These are phyloP conservation scores for Upupa epops DNA, from an alignment of 2,113 vertebrate species.

Conservation along the genomic window DNA sequence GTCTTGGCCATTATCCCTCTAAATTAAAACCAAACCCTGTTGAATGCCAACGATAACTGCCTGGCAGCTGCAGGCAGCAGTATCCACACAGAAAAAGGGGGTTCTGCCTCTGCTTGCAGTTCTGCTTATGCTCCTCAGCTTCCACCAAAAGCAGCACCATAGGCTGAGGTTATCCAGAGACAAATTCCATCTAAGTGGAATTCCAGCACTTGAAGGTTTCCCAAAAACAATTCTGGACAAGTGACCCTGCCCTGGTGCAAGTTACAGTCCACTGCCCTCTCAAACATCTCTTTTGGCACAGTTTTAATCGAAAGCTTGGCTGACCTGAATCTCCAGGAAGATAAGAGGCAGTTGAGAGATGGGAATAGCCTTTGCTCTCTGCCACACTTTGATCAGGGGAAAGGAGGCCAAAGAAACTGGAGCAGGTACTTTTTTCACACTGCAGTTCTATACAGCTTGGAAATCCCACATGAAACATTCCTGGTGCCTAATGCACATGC, in stretches of 20 bases:
- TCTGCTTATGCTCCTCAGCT: not conserved
- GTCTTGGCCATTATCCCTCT: not conserved
- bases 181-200: too few species aligned
- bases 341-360: not conserved
- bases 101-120: not conserved
- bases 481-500: not conserved
- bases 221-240: not conserved
- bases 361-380: not conserved
- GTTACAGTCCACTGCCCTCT: not conserved
- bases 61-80: not conserved
- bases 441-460: not conserved
- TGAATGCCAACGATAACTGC: not conserved
- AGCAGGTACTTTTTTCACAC: not conserved
- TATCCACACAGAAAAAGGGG: not conserved
- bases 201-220: not conserved
- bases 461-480: not conserved
- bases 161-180: too few species aligned
- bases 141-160: not conserved
- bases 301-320: not conserved
- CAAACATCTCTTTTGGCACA: not conserved
- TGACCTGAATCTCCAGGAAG: not conserved
- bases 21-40: not conserved
- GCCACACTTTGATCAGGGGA: not conserved
- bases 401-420: not conserved
- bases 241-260: accelerated